Conservation (phyloP, 2,113 vertebrate genomes). For the Oryzias javanicus region DNA sequence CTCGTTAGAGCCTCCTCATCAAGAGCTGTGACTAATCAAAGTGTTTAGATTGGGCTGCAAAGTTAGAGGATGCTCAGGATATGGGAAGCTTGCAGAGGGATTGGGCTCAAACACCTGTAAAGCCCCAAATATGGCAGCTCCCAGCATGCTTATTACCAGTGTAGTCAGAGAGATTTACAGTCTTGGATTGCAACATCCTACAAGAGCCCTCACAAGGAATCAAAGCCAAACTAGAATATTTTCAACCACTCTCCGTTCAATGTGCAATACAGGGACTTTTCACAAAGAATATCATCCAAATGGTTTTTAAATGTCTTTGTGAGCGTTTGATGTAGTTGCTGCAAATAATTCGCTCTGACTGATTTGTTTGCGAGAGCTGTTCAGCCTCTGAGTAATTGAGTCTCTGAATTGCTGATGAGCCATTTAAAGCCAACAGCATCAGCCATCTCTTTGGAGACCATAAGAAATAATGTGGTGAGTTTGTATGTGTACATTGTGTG, state of each 20-base stretch:
- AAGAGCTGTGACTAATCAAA: slow-evolving; percentile 26
- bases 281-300: not conserved
- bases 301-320: not conserved
- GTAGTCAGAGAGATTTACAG: slow-evolving; percentile 23
- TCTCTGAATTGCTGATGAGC: slow-evolving; percentile 29
- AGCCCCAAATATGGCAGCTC: slow-evolving; percentile 10
- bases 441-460: slow-evolving; percentile 25
- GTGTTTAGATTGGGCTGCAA: not conserved
- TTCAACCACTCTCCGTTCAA: not conserved
- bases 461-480: slow-evolving; percentile 21
- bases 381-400: slow-evolving; percentile 6
- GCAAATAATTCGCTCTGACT: slow-evolving; percentile 17
- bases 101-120: slow-evolving; percentile 10
- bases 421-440: slow-evolving; percentile 19
- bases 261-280: not conserved
- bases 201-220: slow-evolving; percentile 23
- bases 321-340: slow-evolving; percentile 7
- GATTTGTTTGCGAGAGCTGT: slow-evolving; percentile 20
- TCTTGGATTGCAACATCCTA: slow-evolving; percentile 11
- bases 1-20: slow-evolving; percentile 5
- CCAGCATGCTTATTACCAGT: slow-evolving; percentile 8
- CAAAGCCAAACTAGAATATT: slow-evolving; percentile 14
- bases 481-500: slow-evolving; percentile 6
- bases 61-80: not conserved
- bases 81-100: slow-evolving; percentile 9